Base-by-base conservation (phyloP, 2,113 vertebrate species). In the Dunckerocampus dactyliophorus region DNA sequence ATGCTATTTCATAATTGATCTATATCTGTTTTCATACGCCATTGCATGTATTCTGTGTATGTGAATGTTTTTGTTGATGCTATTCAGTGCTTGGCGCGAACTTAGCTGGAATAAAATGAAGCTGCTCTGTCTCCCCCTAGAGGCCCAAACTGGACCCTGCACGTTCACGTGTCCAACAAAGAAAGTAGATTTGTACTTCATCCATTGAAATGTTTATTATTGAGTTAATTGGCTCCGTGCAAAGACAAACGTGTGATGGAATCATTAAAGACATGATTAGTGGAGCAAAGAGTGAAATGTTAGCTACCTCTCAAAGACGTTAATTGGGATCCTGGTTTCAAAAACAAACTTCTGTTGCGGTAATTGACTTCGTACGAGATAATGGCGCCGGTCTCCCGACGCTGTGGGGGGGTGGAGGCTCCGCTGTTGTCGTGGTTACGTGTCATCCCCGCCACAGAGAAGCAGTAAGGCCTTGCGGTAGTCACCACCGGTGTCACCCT, bases 401-500 rank as follows among this genome's bases (percentile, higher is more conserved):
- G 14, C 49, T 21, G 11, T n/a, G 16, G n/a, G 51, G 67, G 45
- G 15, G 2, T 15, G 61, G 9, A 8, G 31, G 48, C 22, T 17
- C 22, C 2, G 11, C 7, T n/a, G 43, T 65, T 59, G 59, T 9
- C n/a, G 24, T 15, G 37, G 45, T 93, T 90, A 98, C 0, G 91
- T 91, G 0, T 96, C 95, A 6, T 97, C 92, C 0, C 95, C 95
- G 0, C 92, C 94, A 13, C 95, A 99, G 82, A 98, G 88, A 59
- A 92, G 76, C 60, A 98, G 88, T 52, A 97, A 88, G 0, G 93
- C 80, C 71, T 94, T 99, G 76, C 92, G 89, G 72, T 92, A 98
- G 91, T 99, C 93, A 10, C 97, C 95, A 2, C 92, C 74, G 0
- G 94, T 92, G 46, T 99, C 96, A 17, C 90, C 87, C 97, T 98